Conservation (phyloP, 1,140 invertebrate genomes). For the Drosophila sproati region DNA sequence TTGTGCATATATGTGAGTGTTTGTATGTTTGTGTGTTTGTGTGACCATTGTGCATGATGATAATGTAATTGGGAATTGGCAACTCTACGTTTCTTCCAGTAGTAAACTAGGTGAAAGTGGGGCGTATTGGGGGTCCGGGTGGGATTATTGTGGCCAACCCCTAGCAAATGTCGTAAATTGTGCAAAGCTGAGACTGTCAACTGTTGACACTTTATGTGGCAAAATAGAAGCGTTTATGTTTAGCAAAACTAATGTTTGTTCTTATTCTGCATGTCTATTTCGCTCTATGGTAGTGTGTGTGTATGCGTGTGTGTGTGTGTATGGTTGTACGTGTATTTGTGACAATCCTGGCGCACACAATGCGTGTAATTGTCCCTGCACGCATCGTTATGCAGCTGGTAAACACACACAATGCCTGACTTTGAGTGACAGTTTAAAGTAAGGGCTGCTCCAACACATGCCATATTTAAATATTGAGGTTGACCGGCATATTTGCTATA, state of each 20-base stretch:
- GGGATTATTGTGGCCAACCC: not conserved
- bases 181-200: constrained; percentile 62
- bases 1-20: not conserved
- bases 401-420: constrained; percentile 22
- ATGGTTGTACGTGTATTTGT: constrained; percentile 3
- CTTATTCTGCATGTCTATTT: constrained; percentile 1
- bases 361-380: constrained; percentile 49
- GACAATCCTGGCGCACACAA: constrained; percentile 29
- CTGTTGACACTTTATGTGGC: constrained; percentile 66
- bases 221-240: constrained; percentile 58
- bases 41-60: constrained; percentile 36
- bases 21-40: constrained; percentile 15
- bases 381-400: constrained; percentile 35
- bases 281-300: not conserved
- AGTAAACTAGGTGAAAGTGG: not conserved
- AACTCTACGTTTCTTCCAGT: constrained; percentile 23
- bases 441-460: constrained; percentile 22
- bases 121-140: not conserved
- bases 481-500: not conserved
- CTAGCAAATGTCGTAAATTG: constrained; percentile 54
- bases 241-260: constrained; percentile 56
- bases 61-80: constrained; percentile 44
- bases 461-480: constrained; percentile 4
- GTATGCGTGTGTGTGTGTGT: not conserved
- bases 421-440: constrained; percentile 46